A percentile compares a stretch with the other conserved stretches of the same genome.
Evolutionary conservation across 2,113 vertebrate species (phyloP).

Genomic region (Spea multiplicata): DNA sequence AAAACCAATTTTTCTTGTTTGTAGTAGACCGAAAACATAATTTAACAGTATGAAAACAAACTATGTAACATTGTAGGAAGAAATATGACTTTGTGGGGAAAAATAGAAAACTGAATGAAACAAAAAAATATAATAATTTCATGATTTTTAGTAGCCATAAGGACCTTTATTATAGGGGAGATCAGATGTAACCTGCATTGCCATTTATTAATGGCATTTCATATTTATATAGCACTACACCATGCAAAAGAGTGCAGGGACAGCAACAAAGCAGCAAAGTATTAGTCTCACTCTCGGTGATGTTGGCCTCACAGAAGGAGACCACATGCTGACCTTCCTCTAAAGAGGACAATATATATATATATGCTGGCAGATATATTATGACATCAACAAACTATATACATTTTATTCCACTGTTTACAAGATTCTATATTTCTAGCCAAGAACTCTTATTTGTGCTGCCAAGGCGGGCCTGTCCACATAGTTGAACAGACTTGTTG

Average conservation of each 20-base stretch:
- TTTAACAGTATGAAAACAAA: no score
- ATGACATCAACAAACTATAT: background rate
- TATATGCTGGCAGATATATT: background rate
- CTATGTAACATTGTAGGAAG: no score
- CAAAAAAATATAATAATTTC: no score
- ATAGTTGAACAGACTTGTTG: no score
- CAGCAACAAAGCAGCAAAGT: no score
- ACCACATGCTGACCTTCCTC: background rate
- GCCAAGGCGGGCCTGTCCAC: background rate
- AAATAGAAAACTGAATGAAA: no score
- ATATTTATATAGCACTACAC: background rate
- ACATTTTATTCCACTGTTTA: background rate
- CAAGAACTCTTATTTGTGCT: background rate
- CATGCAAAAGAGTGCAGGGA: background rate
- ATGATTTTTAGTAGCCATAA: no score
- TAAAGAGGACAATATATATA: background rate
- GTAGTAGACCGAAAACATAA: no score
- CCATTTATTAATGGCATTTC: background rate
- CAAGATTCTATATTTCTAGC: background rate
- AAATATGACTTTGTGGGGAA: no score
- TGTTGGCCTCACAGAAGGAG: background rate
- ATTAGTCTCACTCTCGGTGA: background rate
- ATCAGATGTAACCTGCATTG: no score
- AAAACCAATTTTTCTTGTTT: no score
- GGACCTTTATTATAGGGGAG: no score